Conservation (phyloP, 2,113 vertebrate species). For the Empidonax traillii region DNA sequence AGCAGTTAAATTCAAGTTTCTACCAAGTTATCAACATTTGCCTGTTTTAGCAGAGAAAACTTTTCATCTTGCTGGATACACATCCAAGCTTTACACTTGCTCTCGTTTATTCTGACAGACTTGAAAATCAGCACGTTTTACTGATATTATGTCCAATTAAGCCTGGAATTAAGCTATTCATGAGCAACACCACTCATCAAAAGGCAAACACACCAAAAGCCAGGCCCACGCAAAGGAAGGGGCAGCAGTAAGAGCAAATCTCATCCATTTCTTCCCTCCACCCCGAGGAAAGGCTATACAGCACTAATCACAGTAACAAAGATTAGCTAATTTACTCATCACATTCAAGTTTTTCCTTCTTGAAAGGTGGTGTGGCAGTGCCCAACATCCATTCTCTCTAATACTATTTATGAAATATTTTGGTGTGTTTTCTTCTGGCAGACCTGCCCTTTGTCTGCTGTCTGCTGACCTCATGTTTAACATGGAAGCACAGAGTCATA, state of each 20-base stretch:
- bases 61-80: not conserved
- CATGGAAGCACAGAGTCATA: constrained; percentile 27
- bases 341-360: not conserved
- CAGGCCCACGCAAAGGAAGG: not conserved
- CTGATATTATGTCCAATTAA: not conserved
- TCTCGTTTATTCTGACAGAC: not conserved
- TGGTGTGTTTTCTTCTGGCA: constrained; percentile 14
- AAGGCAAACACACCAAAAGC: not conserved
- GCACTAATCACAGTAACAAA: constrained; percentile 15
- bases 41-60: constrained; percentile 8
- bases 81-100: not conserved
- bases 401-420: constrained; percentile 26
- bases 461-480: constrained; percentile 62
- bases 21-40: not conserved
- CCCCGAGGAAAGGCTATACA: not conserved
- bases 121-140: not conserved
- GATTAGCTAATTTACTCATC: not conserved
- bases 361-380: not conserved
- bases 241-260: not conserved
- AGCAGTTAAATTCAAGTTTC: constrained; percentile 23
- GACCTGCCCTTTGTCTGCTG: constrained; percentile 50
- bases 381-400: not conserved
- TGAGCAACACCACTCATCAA: not conserved
- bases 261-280: not conserved
- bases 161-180: too few relatives aligned